Conservation (phyloP, 37 sponge, comb jelly and placozoan species). For the Cliona cf. orientalis region DNA sequence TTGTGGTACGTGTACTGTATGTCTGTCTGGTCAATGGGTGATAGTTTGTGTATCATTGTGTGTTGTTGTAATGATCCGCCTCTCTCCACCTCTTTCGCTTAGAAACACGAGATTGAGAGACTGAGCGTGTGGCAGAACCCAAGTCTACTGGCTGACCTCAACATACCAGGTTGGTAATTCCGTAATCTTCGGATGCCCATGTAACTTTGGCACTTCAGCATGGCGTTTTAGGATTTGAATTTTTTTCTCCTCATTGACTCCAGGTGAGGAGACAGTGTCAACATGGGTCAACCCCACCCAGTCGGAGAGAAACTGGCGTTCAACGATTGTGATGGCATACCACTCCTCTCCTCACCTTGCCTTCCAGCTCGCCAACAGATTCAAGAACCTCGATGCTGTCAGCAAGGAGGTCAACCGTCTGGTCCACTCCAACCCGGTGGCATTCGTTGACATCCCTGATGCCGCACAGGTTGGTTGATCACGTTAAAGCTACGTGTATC, state of each 20-base stretch:
- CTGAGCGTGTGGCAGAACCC: conserved; percentile 78
- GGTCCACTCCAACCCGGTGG: conserved; percentile 54
- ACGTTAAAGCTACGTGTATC: too few relatives aligned
- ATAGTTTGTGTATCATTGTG: too few relatives aligned
- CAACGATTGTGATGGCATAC: conserved; percentile 60
- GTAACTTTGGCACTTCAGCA: background rate
- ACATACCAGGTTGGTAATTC: conserved; percentile 45
- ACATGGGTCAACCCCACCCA: conserved; percentile 63
- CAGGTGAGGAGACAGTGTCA: conserved; percentile 63
- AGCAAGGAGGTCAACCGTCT: conserved; percentile 52
- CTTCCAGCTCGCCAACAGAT: conserved; percentile 73
- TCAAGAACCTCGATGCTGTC: conserved; percentile 42
- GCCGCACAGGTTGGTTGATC: conserved; percentile 44
- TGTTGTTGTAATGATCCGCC: background rate
- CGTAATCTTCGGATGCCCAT: background rate
- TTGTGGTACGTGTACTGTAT: conserved; percentile 65
- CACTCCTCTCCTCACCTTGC: conserved; percentile 77
- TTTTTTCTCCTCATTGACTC: background rate
- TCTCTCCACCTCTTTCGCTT: background rate
- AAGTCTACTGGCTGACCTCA: conserved; percentile 16
- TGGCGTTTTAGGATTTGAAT: background rate
- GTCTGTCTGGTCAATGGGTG: too few relatives aligned
- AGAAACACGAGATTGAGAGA: conserved; percentile 78
- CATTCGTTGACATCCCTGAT: conserved; percentile 61
- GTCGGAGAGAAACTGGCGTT: conserved; percentile 68